Base-by-base conservation (phyloP, 2,797 vertebrate genomes). In the Cephalopachus bancanus region DNA sequence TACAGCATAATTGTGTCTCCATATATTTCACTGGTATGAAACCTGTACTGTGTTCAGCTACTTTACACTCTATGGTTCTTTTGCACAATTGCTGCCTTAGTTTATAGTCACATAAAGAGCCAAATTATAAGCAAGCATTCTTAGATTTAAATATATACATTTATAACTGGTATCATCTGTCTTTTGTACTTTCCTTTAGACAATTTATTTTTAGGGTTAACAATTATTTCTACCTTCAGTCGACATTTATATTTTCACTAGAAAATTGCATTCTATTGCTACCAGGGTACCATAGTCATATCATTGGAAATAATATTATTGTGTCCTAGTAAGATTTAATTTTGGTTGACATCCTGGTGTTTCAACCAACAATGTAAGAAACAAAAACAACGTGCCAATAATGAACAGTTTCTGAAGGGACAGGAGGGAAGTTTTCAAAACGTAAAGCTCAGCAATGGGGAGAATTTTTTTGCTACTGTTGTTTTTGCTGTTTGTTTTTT, bases 291-390 rank as follows among this genome's bases (percentile, higher is more conserved):
- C 51, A 69, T 14, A 89, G n/a, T 87, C 59, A 44, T 30, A 33
- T 96, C 51, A 71, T 10, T 75, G 28, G 44, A n/a, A 26, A 57
- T 65, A 60, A n/a, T 74, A 24, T 79, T 78, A 83, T 22, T 79
- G 28, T 93, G 71, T 78, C 19, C 83, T 71, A 75, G 20, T 74
- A 74, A 92, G 5, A 83, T 93, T 90, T 81, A 37, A 76, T 83
- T 94, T 93, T 83, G 7, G 3, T 65, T 81, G 65, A 88, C 79
- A 89, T 62, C 8, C 26, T 24, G 44, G 2, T 71, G 15, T 65
- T 91, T 83, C 71, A 80, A 22, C 53, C 3, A 49, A 67, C 5
- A 17, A 74, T 20, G 30, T 51, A 86, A 92, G 55, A 89, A 80
- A 44, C 14, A 76, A 80, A 59, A 90, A 75, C 1, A 65, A 84